These are phyloP conservation scores for Morus bassanus DNA, from an alignment of 2,797 vertebrate genomes.

Conservation along the genomic window DNA sequence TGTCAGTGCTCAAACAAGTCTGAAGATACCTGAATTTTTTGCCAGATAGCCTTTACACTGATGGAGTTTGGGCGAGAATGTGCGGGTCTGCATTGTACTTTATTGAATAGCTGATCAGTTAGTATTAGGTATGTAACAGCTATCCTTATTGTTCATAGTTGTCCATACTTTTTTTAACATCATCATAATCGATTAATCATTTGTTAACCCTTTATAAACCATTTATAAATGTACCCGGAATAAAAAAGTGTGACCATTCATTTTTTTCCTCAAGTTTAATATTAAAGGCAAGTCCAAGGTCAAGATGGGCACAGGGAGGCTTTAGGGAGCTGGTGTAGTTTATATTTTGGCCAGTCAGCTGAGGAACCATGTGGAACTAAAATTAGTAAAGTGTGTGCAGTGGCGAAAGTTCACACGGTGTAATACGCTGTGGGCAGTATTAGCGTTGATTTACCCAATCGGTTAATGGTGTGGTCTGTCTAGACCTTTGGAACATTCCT, in stretches of 20 bases:
- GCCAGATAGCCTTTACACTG: not conserved
- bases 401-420: slow-evolving; percentile 48
- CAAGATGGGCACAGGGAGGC: slow-evolving; percentile 51
- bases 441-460: slow-evolving; percentile 42
- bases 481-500: slow-evolving; percentile 81
- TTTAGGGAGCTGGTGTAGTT: slow-evolving; percentile 4
- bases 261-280: slow-evolving; percentile 25
- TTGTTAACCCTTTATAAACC: slow-evolving; percentile 56
- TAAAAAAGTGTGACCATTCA: not conserved
- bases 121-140: not conserved
- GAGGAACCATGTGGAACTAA: slow-evolving; percentile 60
- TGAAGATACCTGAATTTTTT: not conserved
- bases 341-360: slow-evolving; percentile 69
- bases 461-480: slow-evolving; percentile 56
- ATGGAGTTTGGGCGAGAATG: not conserved
- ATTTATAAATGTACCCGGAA: slow-evolving; percentile 48
- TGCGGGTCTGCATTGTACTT: not conserved
- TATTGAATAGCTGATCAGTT: not conserved
- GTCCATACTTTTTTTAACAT: not conserved
- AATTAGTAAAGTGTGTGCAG: slow-evolving; percentile 28
- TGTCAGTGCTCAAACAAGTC: not conserved
- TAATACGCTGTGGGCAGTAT: slow-evolving; percentile 39
- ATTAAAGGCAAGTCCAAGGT: slow-evolving; percentile 57
- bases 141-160: not conserved
- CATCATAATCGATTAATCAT: slow-evolving; percentile 22